Percentiles rank a stretch among this genome's conserved stretches.
These are phyloP conservation scores for Dipodomys stephensi DNA, from an alignment of 2,113 vertebrate genomes.

Conservation along the genomic window DNA sequence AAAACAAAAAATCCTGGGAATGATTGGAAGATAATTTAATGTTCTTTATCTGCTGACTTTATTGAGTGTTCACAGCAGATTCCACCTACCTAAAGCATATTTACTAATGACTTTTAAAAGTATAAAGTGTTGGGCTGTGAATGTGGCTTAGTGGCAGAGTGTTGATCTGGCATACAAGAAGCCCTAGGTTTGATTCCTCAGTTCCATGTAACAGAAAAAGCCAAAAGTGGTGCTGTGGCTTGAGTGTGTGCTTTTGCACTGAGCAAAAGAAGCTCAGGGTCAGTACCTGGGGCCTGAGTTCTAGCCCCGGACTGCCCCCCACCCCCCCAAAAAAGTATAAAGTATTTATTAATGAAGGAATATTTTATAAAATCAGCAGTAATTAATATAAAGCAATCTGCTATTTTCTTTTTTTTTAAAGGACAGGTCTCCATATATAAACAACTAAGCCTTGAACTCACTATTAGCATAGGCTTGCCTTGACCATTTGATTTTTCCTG, in stretches of 20 bases:
- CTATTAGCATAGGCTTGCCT: neutral
- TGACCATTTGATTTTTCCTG: neutral
- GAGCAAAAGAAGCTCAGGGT: too few species aligned
- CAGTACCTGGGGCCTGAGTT: too few species aligned
- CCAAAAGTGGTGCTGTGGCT: too few species aligned
- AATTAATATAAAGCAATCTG: neutral
- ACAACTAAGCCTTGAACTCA: neutral
- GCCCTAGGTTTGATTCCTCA: too few species aligned
- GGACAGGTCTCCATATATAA: neutral
- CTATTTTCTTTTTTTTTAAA: neutral
- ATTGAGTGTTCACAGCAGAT: neutral
- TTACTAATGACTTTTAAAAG: constrained; percentile 38
- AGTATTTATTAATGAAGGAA: neutral
- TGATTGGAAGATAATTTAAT: neutral
- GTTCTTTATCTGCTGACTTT: neutral
- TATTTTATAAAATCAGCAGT: constrained; percentile 31
- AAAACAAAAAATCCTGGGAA: neutral
- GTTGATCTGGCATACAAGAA: too few species aligned
- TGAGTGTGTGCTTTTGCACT: too few species aligned
- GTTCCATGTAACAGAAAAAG: too few species aligned
- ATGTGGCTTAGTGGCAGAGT: too few species aligned
- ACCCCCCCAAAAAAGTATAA: neutral
- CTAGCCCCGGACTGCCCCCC: too few species aligned
- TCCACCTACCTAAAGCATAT: neutral
- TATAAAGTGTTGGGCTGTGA: neutral